phyloP scores from a whole-genome alignment of 2,888 invertebrate genomes.

The Watsonalla cultraria region DNA sequence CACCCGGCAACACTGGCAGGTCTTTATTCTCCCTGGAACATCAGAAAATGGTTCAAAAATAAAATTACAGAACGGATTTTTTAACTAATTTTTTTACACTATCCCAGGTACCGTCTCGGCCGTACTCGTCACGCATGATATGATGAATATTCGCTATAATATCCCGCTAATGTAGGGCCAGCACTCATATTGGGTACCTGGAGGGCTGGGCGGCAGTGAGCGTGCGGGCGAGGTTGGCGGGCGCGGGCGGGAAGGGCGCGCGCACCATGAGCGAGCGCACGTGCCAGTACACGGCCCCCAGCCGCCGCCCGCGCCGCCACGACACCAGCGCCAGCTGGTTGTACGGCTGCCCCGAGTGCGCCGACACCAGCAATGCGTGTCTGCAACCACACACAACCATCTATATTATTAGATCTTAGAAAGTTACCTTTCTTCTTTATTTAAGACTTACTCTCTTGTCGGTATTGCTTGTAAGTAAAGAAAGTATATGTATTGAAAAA shows the following conservation, averaged over 20 bases:
- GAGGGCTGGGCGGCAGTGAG: constrained; percentile 70
- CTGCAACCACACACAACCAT: constrained; percentile 42
- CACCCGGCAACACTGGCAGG: constrained; percentile 49
- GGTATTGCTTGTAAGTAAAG: too few species aligned
- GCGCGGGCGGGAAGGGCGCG: constrained; percentile 91
- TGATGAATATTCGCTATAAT: neutral
- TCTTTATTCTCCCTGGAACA: constrained; percentile 27
- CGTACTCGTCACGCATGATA: too few species aligned
- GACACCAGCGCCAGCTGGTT: constrained; percentile 92
- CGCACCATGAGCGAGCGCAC: constrained; percentile 89
- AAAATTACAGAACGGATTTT: too few species aligned
- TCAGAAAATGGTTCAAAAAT: neutral
- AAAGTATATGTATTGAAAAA: too few species aligned
- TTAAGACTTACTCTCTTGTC: too few species aligned
- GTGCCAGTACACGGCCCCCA: constrained; percentile 92
- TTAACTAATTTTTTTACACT: too few species aligned
- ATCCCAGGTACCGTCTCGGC: too few species aligned
- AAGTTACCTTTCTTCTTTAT: too few species aligned
- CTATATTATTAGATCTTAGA: too few species aligned
- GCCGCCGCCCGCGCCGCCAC: constrained; percentile 87
- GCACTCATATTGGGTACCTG: constrained; percentile 11
- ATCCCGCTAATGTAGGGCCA: too few species aligned
- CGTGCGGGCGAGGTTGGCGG: constrained; percentile 87
- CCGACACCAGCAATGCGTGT: constrained; percentile 85
- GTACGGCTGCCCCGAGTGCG: constrained; percentile 91